Percentiles rank a stretch among this genome's conserved stretches.
phyloP scores from a whole-genome alignment of 2,888 invertebrate genomes.

The Eulithis testata region DNA sequence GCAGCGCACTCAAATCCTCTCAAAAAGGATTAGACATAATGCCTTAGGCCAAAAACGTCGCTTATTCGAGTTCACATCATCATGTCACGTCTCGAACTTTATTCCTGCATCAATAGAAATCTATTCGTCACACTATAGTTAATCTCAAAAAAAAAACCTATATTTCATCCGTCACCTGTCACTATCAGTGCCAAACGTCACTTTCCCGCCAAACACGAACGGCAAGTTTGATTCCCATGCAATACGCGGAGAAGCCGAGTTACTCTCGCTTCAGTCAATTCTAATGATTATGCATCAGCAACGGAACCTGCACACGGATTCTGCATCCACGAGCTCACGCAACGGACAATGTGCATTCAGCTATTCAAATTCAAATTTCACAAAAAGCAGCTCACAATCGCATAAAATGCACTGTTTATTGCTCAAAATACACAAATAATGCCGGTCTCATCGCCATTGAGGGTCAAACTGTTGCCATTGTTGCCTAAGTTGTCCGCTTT shows the following conservation, averaged over 20 bases:
- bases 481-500: slow-evolving; percentile 76
- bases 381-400: slow-evolving; percentile 73
- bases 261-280: slow-evolving; percentile 74
- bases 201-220: slow-evolving; percentile 70
- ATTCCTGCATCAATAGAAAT: slow-evolving; percentile 36
- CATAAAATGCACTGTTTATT: slow-evolving; percentile 84
- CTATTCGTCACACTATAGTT: slow-evolving; percentile 21
- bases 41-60: slow-evolving; percentile 57
- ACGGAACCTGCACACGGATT: slow-evolving; percentile 73
- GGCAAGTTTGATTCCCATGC: slow-evolving; percentile 71
- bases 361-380: slow-evolving; percentile 76
- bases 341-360: slow-evolving; percentile 83
- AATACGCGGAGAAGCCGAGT: slow-evolving; percentile 52
- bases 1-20: slow-evolving; percentile 47
- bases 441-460: slow-evolving; percentile 72
- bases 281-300: slow-evolving; percentile 81
- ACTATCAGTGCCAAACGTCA: slow-evolving; percentile 63
- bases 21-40: slow-evolving; percentile 64
- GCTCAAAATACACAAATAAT: slow-evolving; percentile 83
- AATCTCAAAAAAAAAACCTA: neutral
- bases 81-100: slow-evolving; percentile 65
- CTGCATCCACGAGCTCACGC: slow-evolving; percentile 77
- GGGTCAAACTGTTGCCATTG: slow-evolving; percentile 80
- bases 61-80: slow-evolving; percentile 70
- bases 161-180: slow-evolving; percentile 58